Conservation (phyloP, 2,113 vertebrate species). For the Pelecanoides urinatrix region DNA sequence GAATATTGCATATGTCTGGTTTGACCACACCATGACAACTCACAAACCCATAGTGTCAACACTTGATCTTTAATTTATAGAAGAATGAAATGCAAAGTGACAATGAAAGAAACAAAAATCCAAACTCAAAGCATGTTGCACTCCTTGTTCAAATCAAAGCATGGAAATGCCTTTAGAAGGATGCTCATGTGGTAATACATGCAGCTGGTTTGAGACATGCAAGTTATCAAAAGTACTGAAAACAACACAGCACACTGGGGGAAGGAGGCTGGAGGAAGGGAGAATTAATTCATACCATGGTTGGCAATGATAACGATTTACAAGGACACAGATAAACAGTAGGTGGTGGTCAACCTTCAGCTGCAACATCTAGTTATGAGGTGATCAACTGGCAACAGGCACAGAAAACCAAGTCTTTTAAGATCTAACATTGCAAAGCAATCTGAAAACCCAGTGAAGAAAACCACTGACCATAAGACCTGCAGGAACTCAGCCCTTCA, state of each 20-base stretch:
- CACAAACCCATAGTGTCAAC: neutral
- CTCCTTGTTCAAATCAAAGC: neutral
- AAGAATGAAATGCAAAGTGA: neutral
- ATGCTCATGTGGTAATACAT: neutral
- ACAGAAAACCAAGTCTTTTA: neutral
- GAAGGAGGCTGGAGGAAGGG: neutral
- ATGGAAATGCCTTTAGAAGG: neutral
- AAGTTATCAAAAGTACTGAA: neutral
- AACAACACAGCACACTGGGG: neutral
- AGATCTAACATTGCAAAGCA: neutral
- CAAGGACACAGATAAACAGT: neutral
- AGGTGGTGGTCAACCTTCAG: neutral
- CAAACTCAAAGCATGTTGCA: neutral
- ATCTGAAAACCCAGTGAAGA: neutral
- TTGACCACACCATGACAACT: neutral
- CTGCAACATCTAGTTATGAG: neutral
- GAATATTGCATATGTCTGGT: neutral
- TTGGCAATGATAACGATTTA: neutral
- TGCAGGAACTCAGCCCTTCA: neutral
- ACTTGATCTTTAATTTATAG: neutral
- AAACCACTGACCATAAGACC: neutral
- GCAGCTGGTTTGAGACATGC: neutral
- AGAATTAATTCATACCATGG: neutral
- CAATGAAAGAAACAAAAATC: neutral
- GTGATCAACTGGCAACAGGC: neutral